Evolutionary conservation across 2,797 vertebrate species (phyloP), one percentile per base, ranked within the genome.

Genomic region (Sebastolobus alascanus): DNA sequence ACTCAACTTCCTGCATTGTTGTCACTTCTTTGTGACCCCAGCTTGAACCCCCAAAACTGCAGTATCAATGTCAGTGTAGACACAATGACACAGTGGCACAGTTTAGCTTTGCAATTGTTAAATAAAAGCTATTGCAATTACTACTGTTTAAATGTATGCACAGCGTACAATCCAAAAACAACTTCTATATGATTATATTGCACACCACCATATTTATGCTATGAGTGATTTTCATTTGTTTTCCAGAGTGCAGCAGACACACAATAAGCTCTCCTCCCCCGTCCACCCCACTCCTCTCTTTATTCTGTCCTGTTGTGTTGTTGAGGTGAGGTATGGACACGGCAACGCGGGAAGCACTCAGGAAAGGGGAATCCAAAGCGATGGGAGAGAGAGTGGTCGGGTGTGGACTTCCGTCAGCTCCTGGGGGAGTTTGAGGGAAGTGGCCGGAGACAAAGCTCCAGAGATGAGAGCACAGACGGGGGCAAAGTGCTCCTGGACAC

Each of bases 1-100:
- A 90, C 88, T 79, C 66, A 13, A 69, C 89, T 90, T 88, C 89
- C 86, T 80, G 73, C 88, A 83, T 88, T 91, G 88, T 90, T 92
- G 87, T 93, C 81, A 75, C 78, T 76, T 87, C 64, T 75, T 73
- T 73, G 68, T 80, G 90, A 90, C 89, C 91, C 73, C 25, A 5
- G 69, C 33, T 31, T 90, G 87, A 93, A 90, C 88, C 80, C 82
- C 54, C 10, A 54, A 76, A 75, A 79, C 67, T 22, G 46, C 38
- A 50, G 75, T 40, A 73, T 83, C 68, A 12, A 68, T 54, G 71
- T 84, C 84, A 79, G 16, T 2, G 43, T 4, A 25, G 64, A 29
- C 46, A 65, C 70, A 59, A 8, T 76, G 80, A 72, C 66, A 78
- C 75, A 75, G 18, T 43, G 27, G 31, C 50, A 79, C 27, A 70